Percentiles rank a stretch among this genome's conserved stretches.
phyloP scores from a whole-genome alignment of 2,888 invertebrate genomes.

The Amphipoea lucens region DNA sequence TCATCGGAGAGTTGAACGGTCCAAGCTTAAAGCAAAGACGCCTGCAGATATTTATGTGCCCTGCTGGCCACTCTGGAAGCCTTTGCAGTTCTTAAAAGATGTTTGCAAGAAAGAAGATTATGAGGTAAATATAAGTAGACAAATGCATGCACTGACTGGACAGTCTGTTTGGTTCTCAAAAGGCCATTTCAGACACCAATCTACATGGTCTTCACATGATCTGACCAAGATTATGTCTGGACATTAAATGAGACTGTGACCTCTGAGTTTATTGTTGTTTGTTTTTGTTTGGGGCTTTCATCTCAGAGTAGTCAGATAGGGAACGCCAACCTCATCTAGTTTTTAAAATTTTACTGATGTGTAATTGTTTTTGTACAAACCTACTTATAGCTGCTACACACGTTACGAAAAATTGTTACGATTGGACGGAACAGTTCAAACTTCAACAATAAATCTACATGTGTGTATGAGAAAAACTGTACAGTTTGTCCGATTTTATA shows the following conservation, averaged over 20 bases:
- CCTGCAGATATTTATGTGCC: constrained; percentile 81
- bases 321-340: too few species aligned
- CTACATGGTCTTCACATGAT: neutral
- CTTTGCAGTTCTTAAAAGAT: constrained; percentile 83
- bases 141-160: neutral
- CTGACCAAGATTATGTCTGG: neutral
- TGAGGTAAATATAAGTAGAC: constrained; percentile 69
- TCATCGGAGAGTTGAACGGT: constrained; percentile 80
- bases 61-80: constrained; percentile 87
- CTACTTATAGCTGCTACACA: too few species aligned
- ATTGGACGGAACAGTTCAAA: too few species aligned
- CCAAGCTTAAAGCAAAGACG: constrained; percentile 75
- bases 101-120: constrained; percentile 75
- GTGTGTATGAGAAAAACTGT: too few species aligned
- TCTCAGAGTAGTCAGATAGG: too few species aligned
- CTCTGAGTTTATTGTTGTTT: too few species aligned
- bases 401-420: too few species aligned
- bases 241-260: neutral
- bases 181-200: neutral
- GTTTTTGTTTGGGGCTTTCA: too few species aligned
- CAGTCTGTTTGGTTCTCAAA: neutral
- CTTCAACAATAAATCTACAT: too few species aligned
- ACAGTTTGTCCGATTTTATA: too few species aligned
- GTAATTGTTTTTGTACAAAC: too few species aligned
- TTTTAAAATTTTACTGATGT: too few species aligned